Percentiles rank a stretch among this genome's conserved stretches.
These are phyloP conservation scores for Odontomachus brunneus DNA, from an alignment of 1,140 invertebrate species.

Conservation along the genomic window DNA sequence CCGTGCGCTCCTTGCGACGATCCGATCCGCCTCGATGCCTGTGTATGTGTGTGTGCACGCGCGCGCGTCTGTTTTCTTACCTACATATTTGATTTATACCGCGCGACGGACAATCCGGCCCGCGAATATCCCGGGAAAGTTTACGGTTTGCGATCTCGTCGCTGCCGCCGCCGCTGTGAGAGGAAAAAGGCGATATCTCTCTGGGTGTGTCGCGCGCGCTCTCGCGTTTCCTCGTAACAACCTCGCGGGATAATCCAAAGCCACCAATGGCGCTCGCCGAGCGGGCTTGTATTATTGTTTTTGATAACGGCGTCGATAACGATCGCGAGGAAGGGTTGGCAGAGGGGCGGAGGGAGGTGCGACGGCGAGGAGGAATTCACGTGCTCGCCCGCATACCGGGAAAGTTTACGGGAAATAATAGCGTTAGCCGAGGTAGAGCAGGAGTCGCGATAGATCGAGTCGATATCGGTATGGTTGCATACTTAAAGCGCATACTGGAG, in stretches of 20 bases:
- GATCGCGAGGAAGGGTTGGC: background rate
- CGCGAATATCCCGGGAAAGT: slow-evolving; percentile 6
- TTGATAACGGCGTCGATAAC: slow-evolving; percentile 17
- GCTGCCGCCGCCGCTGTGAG: too few relatives aligned
- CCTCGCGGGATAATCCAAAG: too few relatives aligned
- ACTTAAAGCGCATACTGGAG: slow-evolving; percentile 53
- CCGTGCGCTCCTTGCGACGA: background rate
- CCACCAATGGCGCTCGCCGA: background rate
- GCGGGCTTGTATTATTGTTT: background rate
- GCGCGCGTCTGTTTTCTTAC: slow-evolving; percentile 36
- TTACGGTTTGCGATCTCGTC: background rate
- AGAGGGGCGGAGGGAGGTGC: too few relatives aligned
- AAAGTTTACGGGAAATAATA: slow-evolving; percentile 55
- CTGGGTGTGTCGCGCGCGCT: background rate
- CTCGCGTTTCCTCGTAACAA: too few relatives aligned
- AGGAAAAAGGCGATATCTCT: background rate
- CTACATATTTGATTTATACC: slow-evolving; percentile 46
- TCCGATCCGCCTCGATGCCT: background rate
- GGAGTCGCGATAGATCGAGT: slow-evolving; percentile 30
- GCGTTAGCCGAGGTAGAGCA: background rate
- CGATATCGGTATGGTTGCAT: slow-evolving; percentile 47
- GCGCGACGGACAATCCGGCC: slow-evolving; percentile 3
- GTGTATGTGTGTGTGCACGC: background rate
- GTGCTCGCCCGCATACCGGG: background rate
- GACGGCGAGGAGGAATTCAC: background rate